Conservation (phyloP, 1,140 invertebrate species). For the Procambarus clarkii region DNA sequence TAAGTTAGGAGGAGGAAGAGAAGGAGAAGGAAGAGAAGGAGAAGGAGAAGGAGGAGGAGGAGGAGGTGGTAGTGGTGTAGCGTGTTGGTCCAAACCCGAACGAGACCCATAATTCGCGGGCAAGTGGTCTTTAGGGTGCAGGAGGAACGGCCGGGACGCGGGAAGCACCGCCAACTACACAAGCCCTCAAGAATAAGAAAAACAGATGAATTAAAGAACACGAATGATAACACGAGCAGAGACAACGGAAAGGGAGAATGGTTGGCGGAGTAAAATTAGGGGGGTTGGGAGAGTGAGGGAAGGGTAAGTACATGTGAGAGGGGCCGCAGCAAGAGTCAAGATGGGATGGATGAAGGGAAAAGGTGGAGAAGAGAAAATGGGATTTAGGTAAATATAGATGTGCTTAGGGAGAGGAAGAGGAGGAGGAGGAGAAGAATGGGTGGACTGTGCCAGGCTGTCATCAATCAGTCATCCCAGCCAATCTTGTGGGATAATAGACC, state of each 20-base stretch:
- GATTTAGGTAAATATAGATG: constrained; percentile 51
- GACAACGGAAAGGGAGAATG: constrained; percentile 18
- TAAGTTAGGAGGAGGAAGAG: neutral
- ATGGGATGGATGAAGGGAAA: neutral
- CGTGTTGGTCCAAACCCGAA: constrained; percentile 66
- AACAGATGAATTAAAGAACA: constrained; percentile 54
- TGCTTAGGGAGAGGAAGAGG: constrained; percentile 11
- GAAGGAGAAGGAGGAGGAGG: constrained; percentile 18
- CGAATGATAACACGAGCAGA: constrained; percentile 27
- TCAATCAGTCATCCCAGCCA: constrained; percentile 52
- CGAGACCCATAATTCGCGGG: constrained; percentile 62
- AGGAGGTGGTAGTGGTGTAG: constrained; percentile 48
- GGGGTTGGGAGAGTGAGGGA: neutral
- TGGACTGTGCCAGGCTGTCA: constrained; percentile 16
- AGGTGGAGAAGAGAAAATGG: constrained; percentile 16
- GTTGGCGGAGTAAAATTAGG: neutral
- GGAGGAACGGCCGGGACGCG: constrained; percentile 56
- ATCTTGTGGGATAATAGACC: constrained; percentile 53
- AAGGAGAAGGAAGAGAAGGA: neutral
- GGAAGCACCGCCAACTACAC: constrained; percentile 52
- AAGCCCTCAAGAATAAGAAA: constrained; percentile 54
- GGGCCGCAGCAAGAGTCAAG: neutral
- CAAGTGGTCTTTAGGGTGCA: constrained; percentile 69
- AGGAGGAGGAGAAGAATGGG: neutral
- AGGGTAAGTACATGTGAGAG: neutral